Base-by-base conservation (phyloP, 1,140 invertebrate genomes). In the Teleogryllus occipitalis region DNA sequence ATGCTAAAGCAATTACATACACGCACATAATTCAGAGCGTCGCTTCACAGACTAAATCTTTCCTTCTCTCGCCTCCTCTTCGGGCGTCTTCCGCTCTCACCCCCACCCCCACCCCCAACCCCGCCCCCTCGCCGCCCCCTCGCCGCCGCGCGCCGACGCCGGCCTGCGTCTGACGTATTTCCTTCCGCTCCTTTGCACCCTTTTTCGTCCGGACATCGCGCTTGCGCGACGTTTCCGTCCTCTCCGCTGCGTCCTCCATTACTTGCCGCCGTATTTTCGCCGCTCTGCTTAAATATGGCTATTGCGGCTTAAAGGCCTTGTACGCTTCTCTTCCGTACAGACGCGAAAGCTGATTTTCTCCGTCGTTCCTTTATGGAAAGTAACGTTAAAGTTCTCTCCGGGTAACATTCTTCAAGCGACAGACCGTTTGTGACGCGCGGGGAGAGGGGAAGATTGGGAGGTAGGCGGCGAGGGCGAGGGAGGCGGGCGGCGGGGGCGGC, bases 1-100 rank as follows among this genome's bases (percentile, higher is more conserved):
- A 65, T 65, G 54, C 54, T 65, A 65, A 65, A 65, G 54, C 54
- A 65, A 65, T 65, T 65, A 65, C 54, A 65, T 65, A 65, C 54
- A 65, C 54, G 18, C 54, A 65, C 54, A 65, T 65, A 65, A 65
- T 65, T 65, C 54, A 65, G 54, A 14, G 10, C 54, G 10, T 1
- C 18, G 27, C 18, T 65, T 65, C 54, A 18, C 54, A 65, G 18
- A 65, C 54, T 65, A 65, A 65, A 65, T 65, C 54, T 65, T 65
- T 18, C 54, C 18, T 65, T 18, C 10, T 65, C 18, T 65, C 54
- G 54, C 54, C 54, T 65, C 0, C 18, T 65, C 54, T 65, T 65
- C 54, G 54, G 7, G 54, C 54, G 18, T 65, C 54, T 65, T 65
- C 18, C 7, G 10, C 18, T 7, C 54, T 7, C 54, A 2, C 54